phyloP scores from a whole-genome alignment of 2,113 vertebrate species.

The Dissostichus mawsoni region DNA sequence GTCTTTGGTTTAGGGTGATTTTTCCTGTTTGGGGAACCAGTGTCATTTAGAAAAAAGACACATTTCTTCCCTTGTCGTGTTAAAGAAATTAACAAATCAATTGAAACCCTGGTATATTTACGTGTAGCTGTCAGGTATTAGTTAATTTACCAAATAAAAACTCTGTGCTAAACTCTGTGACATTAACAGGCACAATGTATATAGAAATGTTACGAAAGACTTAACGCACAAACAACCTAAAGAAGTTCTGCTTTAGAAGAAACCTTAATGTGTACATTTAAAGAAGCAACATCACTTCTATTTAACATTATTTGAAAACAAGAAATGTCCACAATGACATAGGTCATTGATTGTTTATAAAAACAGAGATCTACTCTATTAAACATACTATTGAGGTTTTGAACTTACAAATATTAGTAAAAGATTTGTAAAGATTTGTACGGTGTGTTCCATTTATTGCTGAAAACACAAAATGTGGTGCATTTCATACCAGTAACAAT shows the following conservation, averaged over 20 bases:
- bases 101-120: conserved; percentile 10
- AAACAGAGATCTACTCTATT: neutral
- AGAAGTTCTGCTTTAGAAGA: conserved; percentile 4
- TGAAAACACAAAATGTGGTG: neutral
- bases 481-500: neutral
- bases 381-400: neutral
- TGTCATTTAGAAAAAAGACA: neutral
- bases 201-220: conserved; percentile 15
- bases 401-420: neutral
- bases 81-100: conserved; percentile 9
- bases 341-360: conserved; percentile 15
- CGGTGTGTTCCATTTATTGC: neutral
- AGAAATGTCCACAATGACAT: conserved; percentile 1
- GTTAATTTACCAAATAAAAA: conserved; percentile 7
- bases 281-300: neutral
- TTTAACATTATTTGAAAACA: neutral
- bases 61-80: neutral
- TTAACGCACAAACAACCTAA: conserved; percentile 21
- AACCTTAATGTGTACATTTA: neutral
- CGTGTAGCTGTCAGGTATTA: conserved; percentile 16
- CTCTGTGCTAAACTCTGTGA: conserved; percentile 19
- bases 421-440: neutral
- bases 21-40: neutral
- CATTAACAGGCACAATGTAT: conserved; percentile 48
- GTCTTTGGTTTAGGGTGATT: neutral